Evolutionary conservation across 2,888 invertebrate genomes (phyloP).

Genomic region (Caenorhabditis imperialis): DNA sequence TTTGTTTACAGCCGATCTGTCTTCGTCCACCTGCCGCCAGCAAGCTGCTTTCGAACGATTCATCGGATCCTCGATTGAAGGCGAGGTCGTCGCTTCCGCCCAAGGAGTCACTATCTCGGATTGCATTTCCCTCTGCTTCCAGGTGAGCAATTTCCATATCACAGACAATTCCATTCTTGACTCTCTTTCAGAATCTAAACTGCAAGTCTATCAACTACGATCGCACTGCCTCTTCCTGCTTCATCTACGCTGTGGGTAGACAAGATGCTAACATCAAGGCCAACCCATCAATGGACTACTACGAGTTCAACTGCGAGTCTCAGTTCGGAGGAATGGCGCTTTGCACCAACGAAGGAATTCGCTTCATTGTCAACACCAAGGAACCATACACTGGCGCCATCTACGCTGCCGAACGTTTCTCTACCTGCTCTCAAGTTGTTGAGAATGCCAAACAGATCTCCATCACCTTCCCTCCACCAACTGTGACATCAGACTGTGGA

Average conservation of each 20-base stretch:
- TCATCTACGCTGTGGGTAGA: slow-evolving; percentile 76
- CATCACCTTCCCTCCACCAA: slow-evolving; percentile 78
- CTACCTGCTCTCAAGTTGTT: slow-evolving; percentile 78
- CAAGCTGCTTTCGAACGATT: slow-evolving; percentile 78
- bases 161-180: too few relatives aligned
- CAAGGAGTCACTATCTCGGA: slow-evolving; percentile 78
- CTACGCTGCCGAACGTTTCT: slow-evolving; percentile 78
- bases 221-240: slow-evolving; percentile 76
- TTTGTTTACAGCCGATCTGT: slow-evolving; percentile 74
- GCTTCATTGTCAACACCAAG: slow-evolving; percentile 79
- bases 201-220: slow-evolving; percentile 78
- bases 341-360: slow-evolving; percentile 78
- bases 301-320: slow-evolving; percentile 78
- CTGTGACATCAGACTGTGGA: slow-evolving; percentile 77
- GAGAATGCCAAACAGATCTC: slow-evolving; percentile 78
- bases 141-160: too few relatives aligned
- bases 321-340: slow-evolving; percentile 79
- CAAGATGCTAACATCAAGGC: slow-evolving; percentile 74
- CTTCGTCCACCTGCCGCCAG: slow-evolving; percentile 78
- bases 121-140: slow-evolving; percentile 78
- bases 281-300: slow-evolving; percentile 77
- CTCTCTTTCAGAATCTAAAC: slow-evolving; percentile 76
- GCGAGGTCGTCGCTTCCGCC: slow-evolving; percentile 77
- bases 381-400: slow-evolving; percentile 79
- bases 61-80: slow-evolving; percentile 77